Percentiles rank a stretch among this genome's conserved stretches.
Evolutionary conservation across 1,140 invertebrate species (phyloP).

Genomic region (Lucilia sericata): DNA sequence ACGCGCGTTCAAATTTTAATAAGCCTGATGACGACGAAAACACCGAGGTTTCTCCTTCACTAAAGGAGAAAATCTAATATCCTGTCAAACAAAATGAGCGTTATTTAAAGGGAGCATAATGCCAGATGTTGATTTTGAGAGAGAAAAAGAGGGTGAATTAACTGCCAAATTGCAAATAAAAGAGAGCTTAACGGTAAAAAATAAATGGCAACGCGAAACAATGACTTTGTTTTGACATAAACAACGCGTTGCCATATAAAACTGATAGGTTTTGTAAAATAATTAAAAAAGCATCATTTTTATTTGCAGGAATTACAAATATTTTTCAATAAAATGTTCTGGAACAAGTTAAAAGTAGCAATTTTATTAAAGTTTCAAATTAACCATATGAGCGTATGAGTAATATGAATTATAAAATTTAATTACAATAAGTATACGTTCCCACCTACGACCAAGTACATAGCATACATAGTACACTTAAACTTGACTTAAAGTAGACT

Average conservation of each 20-base stretch:
- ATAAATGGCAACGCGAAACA: not conserved
- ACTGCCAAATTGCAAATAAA: not conserved
- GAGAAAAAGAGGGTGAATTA: not conserved
- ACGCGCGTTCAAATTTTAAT: constrained; percentile 34
- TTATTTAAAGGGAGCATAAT: not conserved
- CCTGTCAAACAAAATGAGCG: constrained; percentile 32
- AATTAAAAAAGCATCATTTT: not conserved
- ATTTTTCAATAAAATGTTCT: no score
- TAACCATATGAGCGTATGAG: no score
- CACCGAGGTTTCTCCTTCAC: constrained; percentile 24
- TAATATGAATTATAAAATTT: no score
- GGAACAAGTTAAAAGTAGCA: no score
- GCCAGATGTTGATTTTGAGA: not conserved
- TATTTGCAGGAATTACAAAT: no score
- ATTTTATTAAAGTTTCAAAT: no score
- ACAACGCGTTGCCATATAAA: no score
- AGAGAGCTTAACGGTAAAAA: not conserved
- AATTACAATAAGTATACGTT: no score
- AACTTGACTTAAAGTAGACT: no score
- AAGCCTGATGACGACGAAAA: constrained; percentile 35
- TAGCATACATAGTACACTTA: no score
- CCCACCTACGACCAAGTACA: no score
- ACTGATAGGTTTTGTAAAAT: not conserved
- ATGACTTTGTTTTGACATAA: no score
- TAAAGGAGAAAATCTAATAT: constrained; percentile 29